phyloP scores from a whole-genome alignment of 2,113 vertebrate species.

The Pomatorhinus ruficollis region DNA sequence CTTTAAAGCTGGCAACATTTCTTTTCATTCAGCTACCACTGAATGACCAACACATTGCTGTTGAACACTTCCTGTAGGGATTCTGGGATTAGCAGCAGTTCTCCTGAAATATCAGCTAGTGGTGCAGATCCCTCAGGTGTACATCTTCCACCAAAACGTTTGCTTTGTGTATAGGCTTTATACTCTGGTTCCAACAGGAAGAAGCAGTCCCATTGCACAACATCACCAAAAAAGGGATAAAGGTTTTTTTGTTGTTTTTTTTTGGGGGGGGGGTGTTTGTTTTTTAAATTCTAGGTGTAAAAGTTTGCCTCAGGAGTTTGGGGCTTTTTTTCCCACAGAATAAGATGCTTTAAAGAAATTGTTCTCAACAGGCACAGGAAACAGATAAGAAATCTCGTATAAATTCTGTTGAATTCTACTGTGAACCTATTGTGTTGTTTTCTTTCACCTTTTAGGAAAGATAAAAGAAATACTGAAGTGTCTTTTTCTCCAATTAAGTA shows the following conservation, averaged over 20 bases:
- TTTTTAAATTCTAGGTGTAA: not conserved
- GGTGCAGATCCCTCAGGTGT: not conserved
- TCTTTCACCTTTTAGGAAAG: slow-evolving; percentile 63
- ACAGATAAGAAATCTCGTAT: not conserved
- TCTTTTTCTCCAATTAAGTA: slow-evolving; percentile 80
- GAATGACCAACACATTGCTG: not conserved
- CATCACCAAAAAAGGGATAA: not conserved
- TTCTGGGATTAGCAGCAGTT: not conserved
- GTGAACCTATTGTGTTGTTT: not conserved
- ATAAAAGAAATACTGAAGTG: slow-evolving; percentile 75
- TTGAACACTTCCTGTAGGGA: not conserved
- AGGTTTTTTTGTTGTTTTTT: not conserved
- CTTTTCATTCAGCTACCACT: not conserved
- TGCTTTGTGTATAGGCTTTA: not conserved
- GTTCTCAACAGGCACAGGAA: not conserved
- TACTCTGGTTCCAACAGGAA: not conserved
- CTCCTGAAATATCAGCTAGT: not conserved
- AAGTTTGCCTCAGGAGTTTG: not conserved
- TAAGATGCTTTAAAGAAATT: not conserved
- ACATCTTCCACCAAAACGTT: not conserved
- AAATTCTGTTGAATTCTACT: not conserved
- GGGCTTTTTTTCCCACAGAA: not conserved
- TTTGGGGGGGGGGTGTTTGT: not conserved
- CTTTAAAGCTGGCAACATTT: not conserved
- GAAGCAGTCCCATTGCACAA: not conserved